phyloP scores from a whole-genome alignment of 30 jellyfish, hydroid and myxozoan genomes.

The Catostylus mosaicus region DNA sequence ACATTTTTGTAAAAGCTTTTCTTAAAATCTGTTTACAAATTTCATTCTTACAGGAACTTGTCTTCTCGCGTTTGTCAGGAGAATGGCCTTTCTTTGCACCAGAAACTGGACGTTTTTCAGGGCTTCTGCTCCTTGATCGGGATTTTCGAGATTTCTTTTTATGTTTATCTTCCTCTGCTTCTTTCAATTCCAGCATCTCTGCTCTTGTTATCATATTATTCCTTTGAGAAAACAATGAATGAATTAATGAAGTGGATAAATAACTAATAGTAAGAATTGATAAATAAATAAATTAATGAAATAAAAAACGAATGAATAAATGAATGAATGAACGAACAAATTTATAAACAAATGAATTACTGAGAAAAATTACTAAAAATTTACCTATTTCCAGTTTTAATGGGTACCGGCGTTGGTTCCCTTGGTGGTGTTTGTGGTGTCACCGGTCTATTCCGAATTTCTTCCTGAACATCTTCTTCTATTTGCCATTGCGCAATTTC shows the following conservation, averaged over 20 bases:
- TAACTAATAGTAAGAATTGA: too few relatives aligned
- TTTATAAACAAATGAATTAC: too few relatives aligned
- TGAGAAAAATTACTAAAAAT: background rate
- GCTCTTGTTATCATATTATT: slow-evolving; percentile 75
- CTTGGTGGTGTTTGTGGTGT: slow-evolving; percentile 50
- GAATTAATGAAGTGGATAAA: too few relatives aligned
- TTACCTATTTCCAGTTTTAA: slow-evolving; percentile 72
- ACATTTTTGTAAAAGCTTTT: too few relatives aligned
- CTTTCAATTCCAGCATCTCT: slow-evolving; percentile 76
- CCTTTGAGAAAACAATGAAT: slow-evolving; percentile 22
- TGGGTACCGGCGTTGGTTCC: slow-evolving; percentile 75
- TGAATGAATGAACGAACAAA: too few relatives aligned
- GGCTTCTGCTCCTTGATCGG: slow-evolving; percentile 62
- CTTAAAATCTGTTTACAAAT: too few relatives aligned
- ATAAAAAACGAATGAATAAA: too few relatives aligned
- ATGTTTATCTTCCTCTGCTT: slow-evolving; percentile 74
- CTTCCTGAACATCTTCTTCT: slow-evolving; percentile 65
- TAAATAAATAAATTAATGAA: too few relatives aligned
- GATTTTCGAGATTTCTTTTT: slow-evolving; percentile 52
- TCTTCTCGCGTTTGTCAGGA: slow-evolving; percentile 46
- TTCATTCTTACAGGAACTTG: slow-evolving; percentile 27
- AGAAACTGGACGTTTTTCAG: slow-evolving; percentile 68
- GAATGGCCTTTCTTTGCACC: slow-evolving; percentile 48
- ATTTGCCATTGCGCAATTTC: slow-evolving; percentile 76
- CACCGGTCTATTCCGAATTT: slow-evolving; percentile 28